Percentiles rank a stretch among this genome's conserved stretches.
These are phyloP conservation scores for Hydropsyche tenuis DNA, from an alignment of 1,140 invertebrate genomes.

Conservation along the genomic window DNA sequence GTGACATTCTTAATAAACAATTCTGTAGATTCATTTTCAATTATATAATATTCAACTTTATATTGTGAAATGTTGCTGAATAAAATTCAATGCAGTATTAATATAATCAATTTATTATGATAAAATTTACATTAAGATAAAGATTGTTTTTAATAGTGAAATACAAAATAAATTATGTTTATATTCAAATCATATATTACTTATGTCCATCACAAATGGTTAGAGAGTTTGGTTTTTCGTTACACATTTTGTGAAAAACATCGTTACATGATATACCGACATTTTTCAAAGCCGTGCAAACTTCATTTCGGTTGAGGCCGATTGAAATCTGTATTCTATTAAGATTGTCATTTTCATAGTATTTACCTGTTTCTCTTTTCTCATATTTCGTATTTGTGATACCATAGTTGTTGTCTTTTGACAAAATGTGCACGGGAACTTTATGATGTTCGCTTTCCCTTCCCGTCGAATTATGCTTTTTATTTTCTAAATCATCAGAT, in stretches of 20 bases:
- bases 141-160: background rate
- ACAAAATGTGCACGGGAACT: background rate
- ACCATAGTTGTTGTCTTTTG: background rate
- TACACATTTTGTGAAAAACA: background rate
- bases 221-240: too few relatives aligned
- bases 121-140: background rate
- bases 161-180: background rate
- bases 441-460: background rate
- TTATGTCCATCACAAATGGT: too few relatives aligned
- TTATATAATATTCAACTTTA: too few relatives aligned
- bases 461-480: background rate
- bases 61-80: too few relatives aligned
- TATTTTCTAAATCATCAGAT: background rate
- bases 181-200: too few relatives aligned
- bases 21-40: too few relatives aligned
- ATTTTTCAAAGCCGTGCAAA: background rate
- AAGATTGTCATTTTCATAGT: background rate
- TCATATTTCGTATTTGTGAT: background rate
- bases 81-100: background rate
- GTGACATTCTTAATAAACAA: too few relatives aligned
- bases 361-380: background rate
- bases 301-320: background rate
- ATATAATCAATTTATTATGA: background rate
- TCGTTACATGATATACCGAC: background rate
- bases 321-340: background rate